These are phyloP conservation scores for Platysternon megacephalum DNA, from an alignment of 2,113 vertebrate genomes.

Conservation along the genomic window DNA sequence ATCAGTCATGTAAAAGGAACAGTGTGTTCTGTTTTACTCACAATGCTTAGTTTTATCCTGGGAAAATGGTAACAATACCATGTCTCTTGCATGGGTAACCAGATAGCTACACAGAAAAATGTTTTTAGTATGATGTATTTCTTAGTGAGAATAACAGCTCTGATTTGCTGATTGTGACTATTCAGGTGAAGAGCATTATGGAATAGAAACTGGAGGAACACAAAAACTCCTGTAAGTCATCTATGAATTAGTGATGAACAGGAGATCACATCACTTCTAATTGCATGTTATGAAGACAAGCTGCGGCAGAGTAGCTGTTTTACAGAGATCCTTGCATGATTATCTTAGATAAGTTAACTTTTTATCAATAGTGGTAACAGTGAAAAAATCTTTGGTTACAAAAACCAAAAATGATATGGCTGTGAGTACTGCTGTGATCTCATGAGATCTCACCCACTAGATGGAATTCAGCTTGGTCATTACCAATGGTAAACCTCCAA, in stretches of 20 bases:
- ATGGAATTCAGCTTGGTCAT: not conserved
- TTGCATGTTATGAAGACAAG: not conserved
- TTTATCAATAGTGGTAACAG: not conserved
- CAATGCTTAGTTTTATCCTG: not conserved
- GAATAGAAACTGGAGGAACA: not conserved
- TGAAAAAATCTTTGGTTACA: not conserved
- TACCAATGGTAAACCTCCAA: not conserved
- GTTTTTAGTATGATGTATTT: not conserved
- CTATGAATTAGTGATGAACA: constrained; percentile 25
- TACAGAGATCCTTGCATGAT: not conserved
- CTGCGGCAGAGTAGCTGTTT: not conserved
- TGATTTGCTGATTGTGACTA: not conserved
- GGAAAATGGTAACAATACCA: not conserved
- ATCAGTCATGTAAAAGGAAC: not conserved
- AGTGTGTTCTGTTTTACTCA: not conserved
- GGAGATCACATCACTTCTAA: not conserved
- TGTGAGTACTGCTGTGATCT: not conserved
- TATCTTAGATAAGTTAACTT: not conserved
- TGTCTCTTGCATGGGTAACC: constrained; percentile 15
- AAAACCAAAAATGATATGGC: not conserved
- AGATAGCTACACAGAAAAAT: not conserved
- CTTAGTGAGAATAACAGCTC: not conserved
- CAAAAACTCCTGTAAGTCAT: not conserved
- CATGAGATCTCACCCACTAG: not conserved
- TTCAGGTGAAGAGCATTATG: constrained; percentile 3